Evolutionary conservation across 2,888 invertebrate genomes (phyloP), one percentile per base, ranked within the genome.

Genomic region (Luperina nickerlii): DNA sequence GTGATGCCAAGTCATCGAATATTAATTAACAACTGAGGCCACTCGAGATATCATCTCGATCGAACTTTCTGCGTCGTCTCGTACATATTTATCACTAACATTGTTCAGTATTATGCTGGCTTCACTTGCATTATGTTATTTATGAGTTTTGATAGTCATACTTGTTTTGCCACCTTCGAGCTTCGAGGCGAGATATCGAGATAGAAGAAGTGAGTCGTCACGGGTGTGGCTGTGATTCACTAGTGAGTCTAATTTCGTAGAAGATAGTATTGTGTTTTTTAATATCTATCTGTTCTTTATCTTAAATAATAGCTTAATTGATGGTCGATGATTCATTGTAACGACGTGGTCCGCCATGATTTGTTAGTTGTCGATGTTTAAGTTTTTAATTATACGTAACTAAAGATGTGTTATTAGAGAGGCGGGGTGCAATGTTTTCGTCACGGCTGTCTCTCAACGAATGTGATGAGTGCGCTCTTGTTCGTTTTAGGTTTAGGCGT

Each of bases 351-450:
- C 91, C 86, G 87, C 90, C 90, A 91, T 94, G 93, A 95, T 96
- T 96, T 95, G 96, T 96, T 94, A 93, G 93, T 94, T 94, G 96
- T 96, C 96, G 95, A 95, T 95, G 94, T 95, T 96, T 96, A 95
- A 96, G 95, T 95, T 96, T 96, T 96, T 96, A 96, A 96, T 96
- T 96, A 95, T 90, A 95, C 95, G 94, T 94, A 95, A 95, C 95
- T 94, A 96, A 96, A 96, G 93, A 93, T 91, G 90, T 93, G 93
- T 94, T 95, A 95, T 96, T 95, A 95, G 93, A 92, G 92, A 92
- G 95, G 94, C 94, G 95, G 94, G 92, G 93, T 94, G 92, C 91
- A 90, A 91, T 89, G 90, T 87, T 93, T 95, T 95, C 93, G 95
- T 95, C 95, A 94, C 94, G 95, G 94, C 87, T 91, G 90, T 94